Base-by-base conservation (phyloP, 1,140 invertebrate species). In the Eurytemora carolleeae region DNA sequence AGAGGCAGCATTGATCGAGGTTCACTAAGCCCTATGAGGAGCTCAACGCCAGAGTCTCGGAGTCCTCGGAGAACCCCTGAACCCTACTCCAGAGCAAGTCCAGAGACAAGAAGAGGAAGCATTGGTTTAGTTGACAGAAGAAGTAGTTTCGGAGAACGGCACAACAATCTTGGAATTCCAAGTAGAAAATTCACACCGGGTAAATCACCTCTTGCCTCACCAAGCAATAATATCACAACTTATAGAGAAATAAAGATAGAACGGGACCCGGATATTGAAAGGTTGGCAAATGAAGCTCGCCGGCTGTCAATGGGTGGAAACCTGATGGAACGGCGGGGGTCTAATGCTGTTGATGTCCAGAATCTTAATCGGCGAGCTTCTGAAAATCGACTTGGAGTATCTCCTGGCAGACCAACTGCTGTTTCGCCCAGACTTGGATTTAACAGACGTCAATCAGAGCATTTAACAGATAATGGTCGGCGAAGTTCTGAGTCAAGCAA, bases 171-270 rank as follows among this genome's bases (percentile, higher is more conserved):
- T 16, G n/a, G 17, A 12, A 17, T 21, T 55, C 54, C 17, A 20
- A 21, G 54, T 12, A 55, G 20, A 7, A 15, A 21, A 20, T 17
- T 55, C 20, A 61, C 22, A 2, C 59, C 31, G 17, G 59, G 59
- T n/a, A 53, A 54, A 55, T 61, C 59, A 1, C 59, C 59, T 17
- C 21, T 61, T n/a, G 59, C 59, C 17, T 61, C 59, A 21, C 59
- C 59, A 1, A 53, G 59, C n/a, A n/a, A n/a, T n/a, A n/a, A n/a
- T n/a, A n/a, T n/a, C n/a, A n/a, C n/a, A n/a, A n/a, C n/a, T n/a
- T n/a, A n/a, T n/a, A 44, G 31, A 44, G n/a, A 12, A 44, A 44
- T 44, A 44, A 44, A 44, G 31, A 57, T 57, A 23, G 60, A 62
- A 26, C 58, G 18, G 53, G 60, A 62, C 20, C 60, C 60, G 15